Evolutionary conservation across 1,140 invertebrate species (phyloP).

Genomic region (Drosophila suzukii): DNA sequence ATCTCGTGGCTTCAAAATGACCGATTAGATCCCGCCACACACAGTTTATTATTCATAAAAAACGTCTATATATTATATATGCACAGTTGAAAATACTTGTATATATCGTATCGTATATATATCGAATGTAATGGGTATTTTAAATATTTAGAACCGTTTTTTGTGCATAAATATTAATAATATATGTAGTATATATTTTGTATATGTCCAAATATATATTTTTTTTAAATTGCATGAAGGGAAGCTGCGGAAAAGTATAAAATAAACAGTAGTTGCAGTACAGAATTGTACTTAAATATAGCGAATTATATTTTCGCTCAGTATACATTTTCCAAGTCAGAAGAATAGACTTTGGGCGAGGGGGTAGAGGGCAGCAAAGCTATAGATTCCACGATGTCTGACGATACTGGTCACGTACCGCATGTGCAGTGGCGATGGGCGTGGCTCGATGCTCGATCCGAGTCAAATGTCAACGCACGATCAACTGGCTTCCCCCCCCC

Average conservation of each 20-base stretch:
- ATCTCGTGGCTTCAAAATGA: slow-evolving; percentile 57
- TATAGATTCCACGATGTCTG: slow-evolving; percentile 40
- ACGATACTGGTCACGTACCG: slow-evolving; percentile 40
- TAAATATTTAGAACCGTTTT: too few relatives aligned
- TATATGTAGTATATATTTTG: too few relatives aligned
- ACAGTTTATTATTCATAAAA: slow-evolving; percentile 60
- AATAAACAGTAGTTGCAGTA: too few relatives aligned
- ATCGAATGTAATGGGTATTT: too few relatives aligned
- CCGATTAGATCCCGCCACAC: slow-evolving; percentile 37
- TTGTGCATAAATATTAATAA: too few relatives aligned
- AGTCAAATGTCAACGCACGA: slow-evolving; percentile 62
- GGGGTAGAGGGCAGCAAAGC: slow-evolving; percentile 6
- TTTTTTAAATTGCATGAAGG: too few relatives aligned
- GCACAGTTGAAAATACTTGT: slow-evolving; percentile 10
- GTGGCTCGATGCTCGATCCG: slow-evolving; percentile 30
- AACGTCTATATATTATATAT: not conserved
- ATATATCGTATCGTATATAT: too few relatives aligned
- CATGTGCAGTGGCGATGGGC: slow-evolving; percentile 16
- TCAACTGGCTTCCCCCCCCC: slow-evolving; percentile 4
- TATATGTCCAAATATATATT: too few relatives aligned
- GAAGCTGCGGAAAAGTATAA: too few relatives aligned
- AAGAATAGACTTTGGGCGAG: not conserved
- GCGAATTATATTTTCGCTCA: not conserved
- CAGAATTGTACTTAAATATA: not conserved
- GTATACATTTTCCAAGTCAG: slow-evolving; percentile 1